Evolutionary conservation across 2,888 invertebrate species (phyloP).

Genomic region (Volucella inanis): DNA sequence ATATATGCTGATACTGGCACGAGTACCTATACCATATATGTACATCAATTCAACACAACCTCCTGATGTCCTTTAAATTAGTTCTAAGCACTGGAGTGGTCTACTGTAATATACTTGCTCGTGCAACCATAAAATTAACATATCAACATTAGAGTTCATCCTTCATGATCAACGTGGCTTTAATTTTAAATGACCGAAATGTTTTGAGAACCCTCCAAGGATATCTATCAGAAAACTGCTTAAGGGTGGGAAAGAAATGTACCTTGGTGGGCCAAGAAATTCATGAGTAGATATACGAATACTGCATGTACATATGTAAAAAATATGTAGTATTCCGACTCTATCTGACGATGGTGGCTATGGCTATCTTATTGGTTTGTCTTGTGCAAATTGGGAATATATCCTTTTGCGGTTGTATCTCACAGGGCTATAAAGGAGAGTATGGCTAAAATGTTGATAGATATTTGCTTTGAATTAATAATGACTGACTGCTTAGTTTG

Average conservation of each 20-base stretch:
- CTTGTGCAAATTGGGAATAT: slow-evolving; percentile 65
- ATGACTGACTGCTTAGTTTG: slow-evolving; percentile 75
- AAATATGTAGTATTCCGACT: slow-evolving; percentile 17
- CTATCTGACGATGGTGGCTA: slow-evolving; percentile 28
- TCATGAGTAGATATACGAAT: slow-evolving; percentile 1
- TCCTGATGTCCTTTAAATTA: slow-evolving; percentile 62
- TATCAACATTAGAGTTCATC: slow-evolving; percentile 56
- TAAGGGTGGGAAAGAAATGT: slow-evolving; percentile 28
- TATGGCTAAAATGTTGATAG: slow-evolving; percentile 37
- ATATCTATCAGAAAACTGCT: slow-evolving; percentile 47
- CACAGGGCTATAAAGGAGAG: slow-evolving; percentile 15
- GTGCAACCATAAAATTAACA: slow-evolving; percentile 74
- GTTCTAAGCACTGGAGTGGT: slow-evolving; percentile 32
- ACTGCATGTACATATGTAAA: slow-evolving; percentile 8
- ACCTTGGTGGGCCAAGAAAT: slow-evolving; percentile 39
- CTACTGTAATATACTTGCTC: slow-evolving; percentile 51
- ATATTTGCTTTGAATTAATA: slow-evolving; percentile 76
- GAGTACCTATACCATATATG: no score
- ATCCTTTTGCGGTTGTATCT: slow-evolving; percentile 53
- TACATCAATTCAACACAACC: slow-evolving; percentile 27
- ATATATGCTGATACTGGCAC: no score
- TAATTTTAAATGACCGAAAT: slow-evolving; percentile 75
- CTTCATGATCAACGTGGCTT: slow-evolving; percentile 68
- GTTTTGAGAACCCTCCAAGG: slow-evolving; percentile 68
- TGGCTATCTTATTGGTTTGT: slow-evolving; percentile 68